These are phyloP conservation scores for Sminthurides bifidus DNA, from an alignment of 1,140 invertebrate species.

Conservation along the genomic window DNA sequence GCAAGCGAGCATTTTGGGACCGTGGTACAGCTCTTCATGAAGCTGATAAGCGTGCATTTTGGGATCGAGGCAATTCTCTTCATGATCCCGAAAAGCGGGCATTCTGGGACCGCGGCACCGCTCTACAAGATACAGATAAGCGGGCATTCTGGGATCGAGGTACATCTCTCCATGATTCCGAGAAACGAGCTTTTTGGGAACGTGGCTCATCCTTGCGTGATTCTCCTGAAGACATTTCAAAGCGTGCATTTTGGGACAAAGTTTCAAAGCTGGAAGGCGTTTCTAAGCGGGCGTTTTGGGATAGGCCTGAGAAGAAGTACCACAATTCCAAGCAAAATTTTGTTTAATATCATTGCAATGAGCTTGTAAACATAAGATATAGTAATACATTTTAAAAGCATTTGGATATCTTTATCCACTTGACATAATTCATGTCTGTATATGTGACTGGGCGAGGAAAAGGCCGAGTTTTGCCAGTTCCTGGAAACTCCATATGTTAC, in stretches of 20 bases:
- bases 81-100: not conserved
- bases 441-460: too few species aligned
- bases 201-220: not conserved
- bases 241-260: constrained; percentile 4
- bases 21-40: not conserved
- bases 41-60: constrained; percentile 8
- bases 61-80: too few species aligned
- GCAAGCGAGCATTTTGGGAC: constrained; percentile 5
- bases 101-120: not conserved
- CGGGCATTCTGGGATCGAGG: not conserved
- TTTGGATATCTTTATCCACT: not conserved
- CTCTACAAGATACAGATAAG: not conserved
- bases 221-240: not conserved
- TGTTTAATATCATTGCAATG: not conserved
- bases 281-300: not conserved
- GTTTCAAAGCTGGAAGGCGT: too few species aligned
- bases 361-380: not conserved
- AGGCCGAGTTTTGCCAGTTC: too few species aligned
- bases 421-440: too few species aligned
- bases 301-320: not conserved
- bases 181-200: not conserved
- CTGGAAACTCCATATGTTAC: too few species aligned
- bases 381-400: not conserved
- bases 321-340: not conserved
- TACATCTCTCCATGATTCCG: not conserved